Evolutionary conservation across 2,113 vertebrate species (phyloP).

Genomic region (Pimephales promelas): DNA sequence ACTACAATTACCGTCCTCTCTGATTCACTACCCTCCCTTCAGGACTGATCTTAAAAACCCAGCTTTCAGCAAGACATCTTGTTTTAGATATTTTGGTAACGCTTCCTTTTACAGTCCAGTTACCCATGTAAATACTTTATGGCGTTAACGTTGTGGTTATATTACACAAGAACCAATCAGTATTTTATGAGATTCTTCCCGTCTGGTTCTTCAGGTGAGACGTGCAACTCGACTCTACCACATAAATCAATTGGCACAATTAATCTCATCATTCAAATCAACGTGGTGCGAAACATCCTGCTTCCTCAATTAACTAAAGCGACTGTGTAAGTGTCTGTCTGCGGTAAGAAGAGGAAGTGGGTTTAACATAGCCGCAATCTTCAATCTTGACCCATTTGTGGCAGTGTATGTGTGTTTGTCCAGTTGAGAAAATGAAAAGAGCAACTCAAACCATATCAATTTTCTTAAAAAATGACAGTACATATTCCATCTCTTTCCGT

Average conservation of each 20-base stretch:
- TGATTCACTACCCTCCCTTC: neutral
- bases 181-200: neutral
- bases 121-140: too few species aligned
- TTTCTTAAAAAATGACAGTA: neutral
- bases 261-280: constrained; percentile 23
- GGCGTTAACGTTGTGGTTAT: neutral
- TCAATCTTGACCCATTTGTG: constrained; percentile 39
- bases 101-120: too few species aligned
- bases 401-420: neutral
- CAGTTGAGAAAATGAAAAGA: neutral
- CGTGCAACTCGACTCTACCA: neutral
- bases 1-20: neutral
- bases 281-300: constrained; percentile 26
- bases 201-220: neutral
- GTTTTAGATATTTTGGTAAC: neutral
- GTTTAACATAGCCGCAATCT: constrained; percentile 34
- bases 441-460: neutral
- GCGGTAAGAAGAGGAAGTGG: constrained; percentile 20
- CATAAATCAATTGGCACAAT: constrained; percentile 38
- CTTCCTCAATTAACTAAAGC: constrained; percentile 46
- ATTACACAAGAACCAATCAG: neutral
- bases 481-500: neutral
- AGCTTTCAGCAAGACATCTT: constrained; percentile 1
- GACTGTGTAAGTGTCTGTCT: constrained; percentile 20
- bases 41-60: neutral